Conservation (phyloP, 2,797 vertebrate genomes). For the Leptoclinus maculatus region DNA sequence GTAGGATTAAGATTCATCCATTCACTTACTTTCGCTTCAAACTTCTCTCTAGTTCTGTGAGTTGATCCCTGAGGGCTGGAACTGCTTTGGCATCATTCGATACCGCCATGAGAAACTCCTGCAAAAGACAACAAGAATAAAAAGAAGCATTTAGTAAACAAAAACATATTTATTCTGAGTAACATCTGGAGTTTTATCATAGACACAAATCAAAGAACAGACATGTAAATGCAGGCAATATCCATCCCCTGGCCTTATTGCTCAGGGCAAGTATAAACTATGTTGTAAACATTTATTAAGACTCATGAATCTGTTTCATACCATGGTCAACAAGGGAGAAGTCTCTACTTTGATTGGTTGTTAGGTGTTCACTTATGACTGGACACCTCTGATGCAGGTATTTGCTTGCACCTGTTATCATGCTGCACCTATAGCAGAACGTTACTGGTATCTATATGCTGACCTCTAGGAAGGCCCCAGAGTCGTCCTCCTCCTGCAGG, state of each 20-base stretch:
- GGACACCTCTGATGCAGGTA: background rate
- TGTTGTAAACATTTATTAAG: background rate
- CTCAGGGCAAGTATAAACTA: background rate
- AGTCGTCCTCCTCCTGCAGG: constrained; percentile 91
- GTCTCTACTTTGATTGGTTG: background rate
- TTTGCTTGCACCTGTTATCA: background rate
- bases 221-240: background rate
- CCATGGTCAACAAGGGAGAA: background rate
- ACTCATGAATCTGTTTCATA: background rate
- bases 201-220: background rate
- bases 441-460: constrained; percentile 3
- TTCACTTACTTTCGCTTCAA: constrained; percentile 91
- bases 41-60: constrained; percentile 90
- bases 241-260: background rate
- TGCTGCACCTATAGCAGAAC: background rate
- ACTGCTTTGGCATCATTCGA: constrained; percentile 91
- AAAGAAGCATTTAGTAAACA: background rate
- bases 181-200: background rate
- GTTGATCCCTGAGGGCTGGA: constrained; percentile 91
- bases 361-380: background rate
- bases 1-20: background rate
- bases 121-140: constrained; percentile 65
- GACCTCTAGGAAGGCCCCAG: constrained; percentile 94
- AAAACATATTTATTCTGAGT: background rate
- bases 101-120: constrained; percentile 96